These are phyloP conservation scores for Motacilla alba DNA, from an alignment of 2,113 vertebrate genomes.

Conservation along the genomic window DNA sequence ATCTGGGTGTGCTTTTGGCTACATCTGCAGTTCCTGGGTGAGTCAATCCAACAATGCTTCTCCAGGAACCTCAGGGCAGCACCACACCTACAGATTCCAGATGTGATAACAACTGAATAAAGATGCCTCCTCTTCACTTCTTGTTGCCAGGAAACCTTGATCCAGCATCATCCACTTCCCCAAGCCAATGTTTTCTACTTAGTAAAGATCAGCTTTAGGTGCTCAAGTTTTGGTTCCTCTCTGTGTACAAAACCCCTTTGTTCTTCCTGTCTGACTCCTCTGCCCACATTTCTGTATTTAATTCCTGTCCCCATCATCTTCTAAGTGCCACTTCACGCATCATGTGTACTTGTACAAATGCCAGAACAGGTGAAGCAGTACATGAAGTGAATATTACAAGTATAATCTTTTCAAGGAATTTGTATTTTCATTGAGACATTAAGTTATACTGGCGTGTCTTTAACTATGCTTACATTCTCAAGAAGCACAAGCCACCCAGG, in stretches of 20 bases:
- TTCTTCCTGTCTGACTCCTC: neutral
- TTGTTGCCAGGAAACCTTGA: neutral
- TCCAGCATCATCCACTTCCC: neutral
- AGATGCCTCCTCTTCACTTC: neutral
- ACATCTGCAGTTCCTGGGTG: neutral
- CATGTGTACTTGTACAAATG: neutral
- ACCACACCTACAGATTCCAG: neutral
- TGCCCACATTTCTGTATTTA: neutral
- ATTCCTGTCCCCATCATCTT: neutral
- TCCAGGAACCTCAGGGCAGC: neutral
- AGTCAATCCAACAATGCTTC: neutral
- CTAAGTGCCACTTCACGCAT: neutral
- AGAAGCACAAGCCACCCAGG: neutral
- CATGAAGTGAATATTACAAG: neutral
- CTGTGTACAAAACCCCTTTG: neutral
- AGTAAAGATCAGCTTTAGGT: neutral
- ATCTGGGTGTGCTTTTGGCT: neutral
- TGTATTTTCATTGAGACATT: neutral
- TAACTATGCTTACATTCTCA: neutral
- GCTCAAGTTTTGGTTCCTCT: neutral
- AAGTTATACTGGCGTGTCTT: neutral
- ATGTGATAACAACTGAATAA: neutral
- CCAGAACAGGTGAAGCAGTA: neutral
- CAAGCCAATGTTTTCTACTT: neutral
- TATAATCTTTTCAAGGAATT: neutral